phyloP scores from a whole-genome alignment of 2,888 invertebrate genomes.

The Diadegma fenestrale region DNA sequence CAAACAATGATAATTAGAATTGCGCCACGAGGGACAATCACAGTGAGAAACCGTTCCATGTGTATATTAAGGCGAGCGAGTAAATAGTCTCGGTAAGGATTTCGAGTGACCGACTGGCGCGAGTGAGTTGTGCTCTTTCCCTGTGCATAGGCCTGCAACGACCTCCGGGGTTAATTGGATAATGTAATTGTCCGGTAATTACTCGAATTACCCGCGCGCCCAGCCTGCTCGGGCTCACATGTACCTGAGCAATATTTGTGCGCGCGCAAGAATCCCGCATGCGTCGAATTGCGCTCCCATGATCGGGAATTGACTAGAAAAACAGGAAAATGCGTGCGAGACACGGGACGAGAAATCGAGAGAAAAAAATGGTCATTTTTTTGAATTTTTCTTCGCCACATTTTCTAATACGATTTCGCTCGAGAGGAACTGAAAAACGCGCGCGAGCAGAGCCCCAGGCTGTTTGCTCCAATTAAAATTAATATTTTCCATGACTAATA shows the following conservation, averaged over 20 bases:
- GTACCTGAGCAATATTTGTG: slow-evolving; percentile 16
- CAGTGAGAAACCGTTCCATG: slow-evolving; percentile 66
- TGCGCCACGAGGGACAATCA: slow-evolving; percentile 82
- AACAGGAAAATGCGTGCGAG: not conserved
- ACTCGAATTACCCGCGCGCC: slow-evolving; percentile 82
- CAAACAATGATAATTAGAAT: slow-evolving; percentile 82
- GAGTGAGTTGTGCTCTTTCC: slow-evolving; percentile 45
- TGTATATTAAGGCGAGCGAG: not conserved
- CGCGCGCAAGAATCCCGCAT: not conserved
- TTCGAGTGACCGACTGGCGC: slow-evolving; percentile 71
- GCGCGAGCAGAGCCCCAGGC: not conserved
- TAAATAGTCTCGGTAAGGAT: slow-evolving; percentile 49
- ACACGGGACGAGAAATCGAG: not conserved
- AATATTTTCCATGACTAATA: slow-evolving; percentile 2
- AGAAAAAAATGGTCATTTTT: not conserved
- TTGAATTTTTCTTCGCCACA: not conserved
- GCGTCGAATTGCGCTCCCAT: not conserved
- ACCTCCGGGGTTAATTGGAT: slow-evolving; percentile 84
- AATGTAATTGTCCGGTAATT: slow-evolving; percentile 84
- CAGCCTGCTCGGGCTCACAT: slow-evolving; percentile 72
- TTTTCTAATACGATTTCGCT: not conserved
- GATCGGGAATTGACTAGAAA: not conserved
- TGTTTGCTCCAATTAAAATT: not conserved
- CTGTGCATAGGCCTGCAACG: slow-evolving; percentile 62
- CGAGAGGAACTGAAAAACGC: not conserved